These are phyloP conservation scores for Scrobipalpa costella DNA, from an alignment of 2,888 invertebrate species.

Conservation along the genomic window DNA sequence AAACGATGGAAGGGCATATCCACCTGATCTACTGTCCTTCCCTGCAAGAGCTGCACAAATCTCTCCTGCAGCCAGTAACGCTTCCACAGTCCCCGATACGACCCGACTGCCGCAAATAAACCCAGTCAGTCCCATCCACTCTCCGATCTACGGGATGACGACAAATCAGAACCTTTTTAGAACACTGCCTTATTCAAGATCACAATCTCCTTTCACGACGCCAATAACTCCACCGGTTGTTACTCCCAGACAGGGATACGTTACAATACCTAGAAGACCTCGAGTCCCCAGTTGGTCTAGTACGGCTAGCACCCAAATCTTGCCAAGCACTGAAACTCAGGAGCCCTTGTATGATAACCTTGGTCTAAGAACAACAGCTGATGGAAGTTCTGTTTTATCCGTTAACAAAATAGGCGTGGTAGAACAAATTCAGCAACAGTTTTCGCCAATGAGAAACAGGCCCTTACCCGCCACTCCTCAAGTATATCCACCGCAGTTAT, in stretches of 20 bases:
- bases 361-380: constrained; percentile 91
- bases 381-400: constrained; percentile 90
- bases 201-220: constrained; percentile 88
- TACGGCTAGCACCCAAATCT: constrained; percentile 80
- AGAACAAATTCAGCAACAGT: constrained; percentile 57
- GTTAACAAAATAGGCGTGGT: constrained; percentile 84
- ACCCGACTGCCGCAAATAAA: constrained; percentile 82
- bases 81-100: constrained; percentile 89
- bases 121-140: constrained; percentile 84
- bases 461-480: constrained; percentile 84
- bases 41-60: constrained; percentile 86
- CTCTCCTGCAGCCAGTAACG: constrained; percentile 90
- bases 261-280: constrained; percentile 92
- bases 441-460: constrained; percentile 83
- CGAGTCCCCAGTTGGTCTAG: constrained; percentile 91
- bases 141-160: constrained; percentile 82
- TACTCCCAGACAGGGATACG: constrained; percentile 89
- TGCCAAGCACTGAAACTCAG: constrained; percentile 77
- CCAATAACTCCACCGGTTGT: constrained; percentile 83
- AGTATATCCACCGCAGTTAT: constrained; percentile 65
- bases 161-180: constrained; percentile 86
- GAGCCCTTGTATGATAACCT: constrained; percentile 94
- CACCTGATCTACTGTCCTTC: constrained; percentile 91
- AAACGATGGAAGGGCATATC: constrained; percentile 83
- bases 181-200: constrained; percentile 89